Evolutionary conservation across 2,797 vertebrate species (phyloP), one percentile per base, ranked within the genome.

Genomic region (Peromyscus aztecus): DNA sequence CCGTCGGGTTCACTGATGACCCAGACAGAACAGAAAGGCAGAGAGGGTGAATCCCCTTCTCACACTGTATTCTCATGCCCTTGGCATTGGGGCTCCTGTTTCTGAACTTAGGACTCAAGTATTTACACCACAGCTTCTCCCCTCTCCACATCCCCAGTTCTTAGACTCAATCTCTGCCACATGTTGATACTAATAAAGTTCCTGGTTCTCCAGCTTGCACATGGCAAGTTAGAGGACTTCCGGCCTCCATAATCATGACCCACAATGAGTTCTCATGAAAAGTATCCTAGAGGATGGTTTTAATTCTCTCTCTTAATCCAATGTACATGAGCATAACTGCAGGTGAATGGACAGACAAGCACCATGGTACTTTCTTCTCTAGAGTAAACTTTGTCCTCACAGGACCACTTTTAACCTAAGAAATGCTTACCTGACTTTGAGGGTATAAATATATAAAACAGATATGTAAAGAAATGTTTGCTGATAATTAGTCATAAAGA

Each of bases 81-180:
- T 24, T 57, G 77, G 17, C 69, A 57, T 19, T 16, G 6, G 23
- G 31, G 29, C 10, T 65, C 61, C 19, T 67, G 7, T 43, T 14
- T n/a, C 13, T 19, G 34, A 59, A 52, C 27, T 75, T 37, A 29
- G 46, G 43, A 57, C 9, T 46, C 31, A 59, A 14, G 23, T 11
- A 10, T 57, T 84, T 31, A 23, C 17, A 57, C 10, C 29, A 37
- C 11, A 65, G 46, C 27, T 17, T 29, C 52, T 16, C 14, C 3
- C 0, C 2, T 0, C 1, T 10, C n/a, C 37, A 37, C 3, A 37
- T 14, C 37, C 29, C 12, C 14, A 34, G 49, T 27, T 19, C 78
- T 65, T 78, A 94, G 57, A 10, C 24, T 14, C 31, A 29, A 4
- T 5, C 57, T 37, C 7, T 2, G 3, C 12, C 46, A 81, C 10